Conservation (phyloP, 2,888 invertebrate species). For the Shargacucullia verbasci region DNA sequence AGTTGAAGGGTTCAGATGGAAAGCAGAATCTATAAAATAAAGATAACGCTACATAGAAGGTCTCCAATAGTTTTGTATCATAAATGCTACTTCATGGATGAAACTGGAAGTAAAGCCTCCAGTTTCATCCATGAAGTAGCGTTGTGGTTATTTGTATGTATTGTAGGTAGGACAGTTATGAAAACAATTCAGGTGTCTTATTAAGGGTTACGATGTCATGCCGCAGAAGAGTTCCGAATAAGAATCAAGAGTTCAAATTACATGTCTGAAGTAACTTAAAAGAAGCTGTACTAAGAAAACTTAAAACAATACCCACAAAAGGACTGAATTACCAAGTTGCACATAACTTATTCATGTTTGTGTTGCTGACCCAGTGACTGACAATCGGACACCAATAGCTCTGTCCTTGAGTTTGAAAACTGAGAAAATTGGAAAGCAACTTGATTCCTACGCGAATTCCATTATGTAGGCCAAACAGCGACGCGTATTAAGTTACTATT, state of each 20-base stretch:
- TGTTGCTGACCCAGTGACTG: constrained; percentile 52
- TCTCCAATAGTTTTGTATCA: too few relatives aligned
- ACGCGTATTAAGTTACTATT: constrained; percentile 54
- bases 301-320: constrained; percentile 17
- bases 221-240: not conserved
- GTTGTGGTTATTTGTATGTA: constrained; percentile 15
- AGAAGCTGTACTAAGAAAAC: not conserved
- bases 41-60: too few relatives aligned
- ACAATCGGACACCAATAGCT: constrained; percentile 39
- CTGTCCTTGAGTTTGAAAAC: constrained; percentile 49
- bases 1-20: too few relatives aligned
- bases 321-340: constrained; percentile 26
- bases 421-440: constrained; percentile 49
- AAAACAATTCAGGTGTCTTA: constrained; percentile 31
- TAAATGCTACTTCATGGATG: not conserved
- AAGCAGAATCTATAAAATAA: too few relatives aligned
- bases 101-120: too few relatives aligned
- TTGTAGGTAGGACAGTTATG: constrained; percentile 18
- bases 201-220: constrained; percentile 46
- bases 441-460: constrained; percentile 45
- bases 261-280: constrained; percentile 5
- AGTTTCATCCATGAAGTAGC: not conserved
- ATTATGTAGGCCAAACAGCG: constrained; percentile 42
- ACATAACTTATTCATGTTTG: constrained; percentile 48
- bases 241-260: not conserved